Percentiles rank a stretch among this genome's conserved stretches.
Conservation (phyloP, 2,113 vertebrate species). For the Bothrops jararaca region DNA sequence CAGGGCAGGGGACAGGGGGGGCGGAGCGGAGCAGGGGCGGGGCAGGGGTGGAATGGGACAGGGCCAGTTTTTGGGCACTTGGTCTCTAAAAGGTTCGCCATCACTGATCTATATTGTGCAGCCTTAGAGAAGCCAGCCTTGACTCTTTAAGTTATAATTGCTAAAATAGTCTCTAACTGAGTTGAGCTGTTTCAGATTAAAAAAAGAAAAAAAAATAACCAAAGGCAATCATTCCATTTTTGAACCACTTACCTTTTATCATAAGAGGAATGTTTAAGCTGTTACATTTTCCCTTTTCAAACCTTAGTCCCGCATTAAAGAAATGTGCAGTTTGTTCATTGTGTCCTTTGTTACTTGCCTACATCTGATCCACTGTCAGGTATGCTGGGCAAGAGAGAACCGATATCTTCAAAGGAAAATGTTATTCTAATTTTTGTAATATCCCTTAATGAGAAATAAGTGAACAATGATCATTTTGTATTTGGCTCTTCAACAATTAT, state of each 20-base stretch:
- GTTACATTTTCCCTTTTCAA: background rate
- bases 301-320: background rate
- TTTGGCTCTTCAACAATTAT: slow-evolving; percentile 21
- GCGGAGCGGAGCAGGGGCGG: no score
- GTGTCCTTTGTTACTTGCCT: background rate
- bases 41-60: no score
- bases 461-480: slow-evolving; percentile 30
- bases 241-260: background rate
- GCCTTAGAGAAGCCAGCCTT: background rate
- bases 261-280: background rate
- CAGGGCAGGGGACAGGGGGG: no score
- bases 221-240: background rate
- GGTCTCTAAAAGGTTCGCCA: no score
- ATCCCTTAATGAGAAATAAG: background rate
- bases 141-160: background rate
- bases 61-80: no score
- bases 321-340: background rate
- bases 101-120: background rate
- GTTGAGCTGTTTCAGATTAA: background rate
- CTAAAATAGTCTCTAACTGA: background rate
- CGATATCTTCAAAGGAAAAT: background rate
- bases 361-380: background rate
- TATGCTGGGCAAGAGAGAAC: background rate
- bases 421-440: background rate
- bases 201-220: background rate